Conservation (phyloP, 2,888 invertebrate species). For the Sinhomidia bicolor region DNA sequence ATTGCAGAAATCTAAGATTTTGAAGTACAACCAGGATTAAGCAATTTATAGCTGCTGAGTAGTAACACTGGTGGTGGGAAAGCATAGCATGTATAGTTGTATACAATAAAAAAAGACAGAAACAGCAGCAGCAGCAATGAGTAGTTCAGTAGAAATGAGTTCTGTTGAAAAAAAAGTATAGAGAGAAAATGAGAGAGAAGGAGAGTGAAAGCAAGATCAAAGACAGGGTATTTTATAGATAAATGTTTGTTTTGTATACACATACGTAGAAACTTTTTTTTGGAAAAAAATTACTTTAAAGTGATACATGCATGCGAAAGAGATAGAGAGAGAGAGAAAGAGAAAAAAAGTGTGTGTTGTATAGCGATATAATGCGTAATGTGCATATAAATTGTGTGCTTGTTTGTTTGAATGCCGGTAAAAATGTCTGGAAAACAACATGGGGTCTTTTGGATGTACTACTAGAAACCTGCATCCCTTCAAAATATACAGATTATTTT, state of each 20-base stretch:
- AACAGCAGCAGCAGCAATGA: constrained; percentile 23
- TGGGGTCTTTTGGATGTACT: constrained; percentile 51
- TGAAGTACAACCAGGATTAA: constrained; percentile 72
- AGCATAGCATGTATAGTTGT: too few species aligned
- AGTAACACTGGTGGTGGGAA: too few species aligned
- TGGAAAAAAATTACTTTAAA: background rate
- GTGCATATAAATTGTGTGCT: constrained; percentile 59
- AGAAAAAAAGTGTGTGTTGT: too few species aligned
- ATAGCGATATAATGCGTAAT: background rate
- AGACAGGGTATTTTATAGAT: constrained; percentile 30
- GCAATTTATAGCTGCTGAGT: constrained; percentile 70
- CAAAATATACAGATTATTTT: background rate
- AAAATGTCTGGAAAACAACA: constrained; percentile 54
- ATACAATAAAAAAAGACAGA: constrained; percentile 46
- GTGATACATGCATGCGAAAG: background rate
- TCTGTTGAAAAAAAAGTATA: background rate
- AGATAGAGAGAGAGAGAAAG: background rate
- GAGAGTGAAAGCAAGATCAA: constrained; percentile 34
- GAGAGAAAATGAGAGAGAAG: constrained; percentile 1
- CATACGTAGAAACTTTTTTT: background rate
- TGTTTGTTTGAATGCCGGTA: constrained; percentile 53
- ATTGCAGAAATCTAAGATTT: constrained; percentile 64
- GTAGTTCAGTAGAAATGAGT: too few species aligned
- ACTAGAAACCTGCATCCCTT: background rate
- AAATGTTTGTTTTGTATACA: constrained; percentile 57